Evolutionary conservation across 2,113 vertebrate genomes (phyloP).

Genomic region (Lagopus leucura): DNA sequence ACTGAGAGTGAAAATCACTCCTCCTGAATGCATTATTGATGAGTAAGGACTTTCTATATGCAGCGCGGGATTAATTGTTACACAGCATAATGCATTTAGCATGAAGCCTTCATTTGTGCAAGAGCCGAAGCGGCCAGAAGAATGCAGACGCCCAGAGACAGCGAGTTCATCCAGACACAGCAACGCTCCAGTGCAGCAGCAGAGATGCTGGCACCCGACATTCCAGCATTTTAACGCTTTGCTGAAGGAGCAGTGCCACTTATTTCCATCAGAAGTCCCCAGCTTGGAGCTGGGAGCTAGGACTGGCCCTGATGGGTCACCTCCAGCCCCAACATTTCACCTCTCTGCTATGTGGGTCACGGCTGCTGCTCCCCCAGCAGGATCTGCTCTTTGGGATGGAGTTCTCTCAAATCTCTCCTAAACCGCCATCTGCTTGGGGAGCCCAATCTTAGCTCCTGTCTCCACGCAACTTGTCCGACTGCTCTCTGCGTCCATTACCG

Average conservation of each 20-base stretch:
- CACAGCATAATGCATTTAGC: constrained; percentile 66
- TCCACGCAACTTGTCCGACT: constrained; percentile 59
- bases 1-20: constrained; percentile 65
- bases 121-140: constrained; percentile 55
- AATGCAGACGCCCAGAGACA: constrained; percentile 51
- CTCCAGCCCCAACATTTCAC: neutral
- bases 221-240: neutral
- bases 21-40: constrained; percentile 75
- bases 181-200: constrained; percentile 21
- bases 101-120: constrained; percentile 71
- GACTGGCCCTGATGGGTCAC: neutral
- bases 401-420: constrained; percentile 49
- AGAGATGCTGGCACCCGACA: neutral
- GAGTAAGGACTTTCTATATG: constrained; percentile 75
- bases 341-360: constrained; percentile 25
- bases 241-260: neutral
- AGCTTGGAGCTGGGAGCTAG: neutral
- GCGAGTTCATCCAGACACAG: constrained; percentile 20
- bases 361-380: neutral
- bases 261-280: neutral
- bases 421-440: constrained; percentile 54
- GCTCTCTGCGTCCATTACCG: constrained; percentile 56
- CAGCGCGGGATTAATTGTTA: constrained; percentile 71
- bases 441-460: constrained; percentile 55
- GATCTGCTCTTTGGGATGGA: constrained; percentile 28